Evolutionary conservation across 1,140 invertebrate species (phyloP).

Genomic region (Neodiprion lecontei): DNA sequence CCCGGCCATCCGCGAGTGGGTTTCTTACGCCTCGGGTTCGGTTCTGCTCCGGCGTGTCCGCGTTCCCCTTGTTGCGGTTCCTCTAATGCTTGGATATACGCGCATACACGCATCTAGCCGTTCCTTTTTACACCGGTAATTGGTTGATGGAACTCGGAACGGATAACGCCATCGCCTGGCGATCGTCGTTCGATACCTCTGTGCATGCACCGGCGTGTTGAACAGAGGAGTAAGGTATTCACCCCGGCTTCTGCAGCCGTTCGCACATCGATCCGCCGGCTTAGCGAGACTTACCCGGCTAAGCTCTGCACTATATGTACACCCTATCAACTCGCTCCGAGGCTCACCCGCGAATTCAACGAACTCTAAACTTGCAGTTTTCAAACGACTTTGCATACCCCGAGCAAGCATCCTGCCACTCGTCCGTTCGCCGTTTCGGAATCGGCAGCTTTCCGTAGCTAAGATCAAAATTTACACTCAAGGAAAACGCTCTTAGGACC

Average conservation of each 20-base stretch:
- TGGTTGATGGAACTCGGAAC: background rate
- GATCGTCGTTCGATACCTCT: background rate
- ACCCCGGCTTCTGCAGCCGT: background rate
- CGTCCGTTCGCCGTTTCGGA: too few species aligned
- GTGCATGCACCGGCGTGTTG: background rate
- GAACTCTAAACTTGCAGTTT: too few species aligned
- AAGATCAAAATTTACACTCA: too few species aligned
- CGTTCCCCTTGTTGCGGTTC: background rate
- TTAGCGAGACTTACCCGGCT: slow-evolving; percentile 4
- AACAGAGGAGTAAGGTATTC: background rate
- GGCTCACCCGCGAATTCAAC: background rate
- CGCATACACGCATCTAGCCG: background rate
- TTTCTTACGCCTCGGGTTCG: background rate
- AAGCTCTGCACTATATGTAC: background rate
- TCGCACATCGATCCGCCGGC: background rate
- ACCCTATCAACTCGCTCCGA: background rate
- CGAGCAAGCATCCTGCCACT: too few species aligned
- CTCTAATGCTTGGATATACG: background rate
- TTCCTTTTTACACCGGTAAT: background rate
- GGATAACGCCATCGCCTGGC: background rate
- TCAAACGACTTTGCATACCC: too few species aligned
- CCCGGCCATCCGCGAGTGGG: slow-evolving; percentile 4
- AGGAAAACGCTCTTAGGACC: too few species aligned
- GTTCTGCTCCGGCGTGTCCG: background rate
- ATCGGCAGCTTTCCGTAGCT: too few species aligned